These are phyloP conservation scores for Thunnus thynnus DNA, from an alignment of 2,113 vertebrate species.

Conservation along the genomic window DNA sequence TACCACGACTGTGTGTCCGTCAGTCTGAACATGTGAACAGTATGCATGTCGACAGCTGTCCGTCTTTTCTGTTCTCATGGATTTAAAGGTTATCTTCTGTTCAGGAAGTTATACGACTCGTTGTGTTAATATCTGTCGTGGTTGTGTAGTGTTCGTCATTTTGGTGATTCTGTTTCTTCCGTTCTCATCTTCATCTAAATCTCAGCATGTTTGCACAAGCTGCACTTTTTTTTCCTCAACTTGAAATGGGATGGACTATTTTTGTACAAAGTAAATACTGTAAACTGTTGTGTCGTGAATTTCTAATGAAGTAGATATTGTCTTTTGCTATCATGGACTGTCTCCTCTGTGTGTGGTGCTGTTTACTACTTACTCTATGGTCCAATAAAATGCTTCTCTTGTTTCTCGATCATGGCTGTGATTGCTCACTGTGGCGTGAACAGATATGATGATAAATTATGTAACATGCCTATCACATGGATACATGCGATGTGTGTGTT, in stretches of 20 bases:
- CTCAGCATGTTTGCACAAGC: conserved; percentile 70
- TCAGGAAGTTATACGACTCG: conserved; percentile 64
- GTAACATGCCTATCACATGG: conserved; percentile 49
- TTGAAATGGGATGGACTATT: conserved; percentile 17
- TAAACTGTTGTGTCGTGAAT: background rate
- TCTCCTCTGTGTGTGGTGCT: conserved; percentile 61
- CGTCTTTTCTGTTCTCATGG: no score
- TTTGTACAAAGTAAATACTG: conserved; percentile 14
- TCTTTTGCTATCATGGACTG: conserved; percentile 53
- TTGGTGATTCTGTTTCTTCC: conserved; percentile 27
- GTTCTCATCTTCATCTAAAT: conserved; percentile 43
- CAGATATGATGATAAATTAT: conserved; percentile 23
- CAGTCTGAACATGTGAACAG: conserved; percentile 45
- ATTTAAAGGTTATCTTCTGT: background rate
- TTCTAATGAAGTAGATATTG: conserved; percentile 47
- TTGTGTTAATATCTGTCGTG: conserved; percentile 23
- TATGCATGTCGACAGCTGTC: conserved; percentile 67
- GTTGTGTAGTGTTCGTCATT: conserved; percentile 25
- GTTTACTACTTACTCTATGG: conserved; percentile 8
- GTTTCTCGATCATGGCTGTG: conserved; percentile 34
- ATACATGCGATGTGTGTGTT: conserved; percentile 29
- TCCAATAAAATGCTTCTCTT: conserved; percentile 49
- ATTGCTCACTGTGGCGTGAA: conserved; percentile 30
- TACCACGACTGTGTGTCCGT: conserved; percentile 19
- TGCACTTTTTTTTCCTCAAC: conserved; percentile 41